These are phyloP conservation scores for Subanguina moxae DNA, from an alignment of 1,140 invertebrate species.

Conservation along the genomic window DNA sequence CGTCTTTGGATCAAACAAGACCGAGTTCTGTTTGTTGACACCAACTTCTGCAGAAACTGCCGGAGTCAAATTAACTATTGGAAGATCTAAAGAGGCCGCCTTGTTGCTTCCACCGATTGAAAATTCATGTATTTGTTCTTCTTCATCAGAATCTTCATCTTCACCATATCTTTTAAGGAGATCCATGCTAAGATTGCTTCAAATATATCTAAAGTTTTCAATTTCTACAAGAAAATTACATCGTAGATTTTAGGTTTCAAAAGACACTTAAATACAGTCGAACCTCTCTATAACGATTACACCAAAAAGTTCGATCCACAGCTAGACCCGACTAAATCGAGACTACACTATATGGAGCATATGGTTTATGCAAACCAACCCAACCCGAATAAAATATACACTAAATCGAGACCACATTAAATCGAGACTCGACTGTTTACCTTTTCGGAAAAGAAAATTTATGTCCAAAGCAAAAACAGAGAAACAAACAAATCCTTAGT, in stretches of 20 bases:
- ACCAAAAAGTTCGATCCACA: too few relatives aligned
- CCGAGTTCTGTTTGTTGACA: conserved; percentile 19
- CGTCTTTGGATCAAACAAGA: conserved; percentile 68
- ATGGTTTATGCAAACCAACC: too few relatives aligned
- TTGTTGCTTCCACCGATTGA: background rate
- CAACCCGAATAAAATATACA: too few relatives aligned
- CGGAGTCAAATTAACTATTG: conserved; percentile 6
- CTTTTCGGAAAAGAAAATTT: background rate
- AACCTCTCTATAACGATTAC: too few relatives aligned
- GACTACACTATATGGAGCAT: too few relatives aligned
- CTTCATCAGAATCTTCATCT: conserved; percentile 26
- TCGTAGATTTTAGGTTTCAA: too few relatives aligned
- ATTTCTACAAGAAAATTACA: too few relatives aligned
- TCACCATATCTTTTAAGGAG: conserved; percentile 16
- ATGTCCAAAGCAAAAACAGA: background rate
- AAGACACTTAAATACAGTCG: too few relatives aligned
- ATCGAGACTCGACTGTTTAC: background rate
- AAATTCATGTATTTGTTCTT: conserved; percentile 16
- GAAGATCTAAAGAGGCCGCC: conserved; percentile 6
- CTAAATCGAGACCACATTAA: too few relatives aligned
- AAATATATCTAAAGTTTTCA: background rate
- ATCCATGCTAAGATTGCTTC: conserved; percentile 18
- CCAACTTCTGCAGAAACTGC: background rate
- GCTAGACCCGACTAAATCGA: too few relatives aligned
- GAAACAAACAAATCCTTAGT: background rate